A percentile compares a stretch with the other conserved stretches of the same genome.
Conservation (phyloP, 2,113 vertebrate genomes). For the Elanus axillaris region DNA sequence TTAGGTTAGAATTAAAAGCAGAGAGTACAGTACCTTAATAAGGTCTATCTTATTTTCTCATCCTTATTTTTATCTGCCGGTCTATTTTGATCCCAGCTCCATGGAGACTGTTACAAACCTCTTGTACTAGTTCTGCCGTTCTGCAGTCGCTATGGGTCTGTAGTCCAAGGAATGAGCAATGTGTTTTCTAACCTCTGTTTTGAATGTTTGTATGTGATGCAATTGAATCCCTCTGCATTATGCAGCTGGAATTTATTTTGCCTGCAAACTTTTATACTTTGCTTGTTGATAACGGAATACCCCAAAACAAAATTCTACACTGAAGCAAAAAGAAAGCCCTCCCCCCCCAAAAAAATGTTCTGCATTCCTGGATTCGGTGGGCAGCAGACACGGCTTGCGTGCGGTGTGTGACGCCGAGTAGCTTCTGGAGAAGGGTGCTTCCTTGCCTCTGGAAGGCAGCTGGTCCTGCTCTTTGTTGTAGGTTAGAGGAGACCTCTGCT, state of each 20-base stretch:
- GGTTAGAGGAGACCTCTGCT: background rate
- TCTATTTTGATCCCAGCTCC: conserved; percentile 1
- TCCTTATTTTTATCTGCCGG: background rate
- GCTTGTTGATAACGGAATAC: background rate
- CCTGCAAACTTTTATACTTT: background rate
- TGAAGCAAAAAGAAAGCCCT: background rate
- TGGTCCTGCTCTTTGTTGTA: background rate
- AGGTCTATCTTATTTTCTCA: background rate
- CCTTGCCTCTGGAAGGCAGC: background rate
- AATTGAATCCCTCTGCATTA: background rate
- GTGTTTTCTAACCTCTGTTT: background rate
- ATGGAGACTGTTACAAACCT: background rate
- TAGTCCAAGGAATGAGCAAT: background rate
- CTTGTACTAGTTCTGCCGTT: background rate
- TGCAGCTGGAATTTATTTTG: background rate
- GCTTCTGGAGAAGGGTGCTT: background rate
- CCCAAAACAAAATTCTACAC: background rate
- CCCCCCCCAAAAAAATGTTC: background rate
- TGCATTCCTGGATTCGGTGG: background rate
- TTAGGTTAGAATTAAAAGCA: background rate
- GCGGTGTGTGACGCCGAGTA: too few relatives aligned
- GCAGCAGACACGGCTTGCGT: background rate
- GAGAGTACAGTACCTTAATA: background rate
- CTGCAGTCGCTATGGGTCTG: background rate
- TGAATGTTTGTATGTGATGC: background rate